Conservation (phyloP, 2,797 vertebrate species). For the Streptopelia turtur region DNA sequence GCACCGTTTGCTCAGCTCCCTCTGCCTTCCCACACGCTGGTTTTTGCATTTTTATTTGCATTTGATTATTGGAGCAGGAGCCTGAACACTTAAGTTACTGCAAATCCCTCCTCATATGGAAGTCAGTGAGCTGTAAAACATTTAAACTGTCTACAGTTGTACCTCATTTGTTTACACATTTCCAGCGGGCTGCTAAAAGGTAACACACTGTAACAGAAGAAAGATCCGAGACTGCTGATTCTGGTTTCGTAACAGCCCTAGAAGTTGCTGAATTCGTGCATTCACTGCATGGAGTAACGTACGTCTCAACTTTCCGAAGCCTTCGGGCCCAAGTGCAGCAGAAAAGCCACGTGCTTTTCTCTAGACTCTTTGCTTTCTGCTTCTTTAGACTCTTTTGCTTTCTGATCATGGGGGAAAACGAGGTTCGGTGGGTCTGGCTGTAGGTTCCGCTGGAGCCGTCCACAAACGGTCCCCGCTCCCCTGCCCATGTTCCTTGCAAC, state of each 20-base stretch:
- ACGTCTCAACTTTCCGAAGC: not conserved
- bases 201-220: not conserved
- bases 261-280: not conserved
- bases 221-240: not conserved
- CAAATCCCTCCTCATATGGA: slow-evolving; percentile 16
- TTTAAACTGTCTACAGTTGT: not conserved
- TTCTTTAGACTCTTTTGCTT: no score
- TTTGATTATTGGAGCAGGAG: not conserved
- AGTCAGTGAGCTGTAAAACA: slow-evolving; percentile 18
- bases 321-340: not conserved
- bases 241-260: not conserved
- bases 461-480: rapidly evolving
- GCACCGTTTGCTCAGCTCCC: not conserved
- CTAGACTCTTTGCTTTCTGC: not conserved
- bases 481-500: rapidly evolving
- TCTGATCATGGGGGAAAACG: rapidly evolving
- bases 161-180: not conserved
- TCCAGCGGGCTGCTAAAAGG: slow-evolving; percentile 18
- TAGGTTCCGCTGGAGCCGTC: not conserved
- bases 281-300: rapidly evolving
- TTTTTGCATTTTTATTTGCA: slow-evolving; percentile 15
- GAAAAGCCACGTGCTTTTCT: not conserved
- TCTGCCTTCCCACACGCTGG: not conserved
- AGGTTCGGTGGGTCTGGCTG: not conserved
- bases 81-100: not conserved